Evolutionary conservation across 2,888 invertebrate species (phyloP).

Genomic region (Stenolophus ochropezus): DNA sequence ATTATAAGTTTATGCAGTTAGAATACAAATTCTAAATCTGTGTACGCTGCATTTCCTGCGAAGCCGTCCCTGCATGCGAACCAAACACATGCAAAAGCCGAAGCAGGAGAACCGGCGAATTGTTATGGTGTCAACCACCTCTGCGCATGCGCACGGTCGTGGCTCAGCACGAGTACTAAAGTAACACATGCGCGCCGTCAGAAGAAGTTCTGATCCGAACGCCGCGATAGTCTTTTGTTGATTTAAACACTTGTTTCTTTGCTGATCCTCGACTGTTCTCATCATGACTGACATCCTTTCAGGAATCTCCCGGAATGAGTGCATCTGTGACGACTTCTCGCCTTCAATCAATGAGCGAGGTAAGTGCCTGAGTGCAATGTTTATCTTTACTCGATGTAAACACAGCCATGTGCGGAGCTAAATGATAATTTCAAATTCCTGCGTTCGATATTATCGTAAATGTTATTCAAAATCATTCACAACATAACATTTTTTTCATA

Average conservation of each 20-base stretch:
- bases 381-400: slow-evolving; percentile 47
- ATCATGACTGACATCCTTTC: slow-evolving; percentile 53
- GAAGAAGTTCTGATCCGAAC: slow-evolving; percentile 39
- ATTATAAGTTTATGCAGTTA: no score
- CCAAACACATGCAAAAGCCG: slow-evolving; percentile 3
- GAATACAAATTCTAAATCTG: no score
- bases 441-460: no score
- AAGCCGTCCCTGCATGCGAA: slow-evolving; percentile 5
- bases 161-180: slow-evolving; percentile 56
- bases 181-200: slow-evolving; percentile 51
- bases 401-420: slow-evolving; percentile 52
- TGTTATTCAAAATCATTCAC: no score
- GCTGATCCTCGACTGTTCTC: background rate
- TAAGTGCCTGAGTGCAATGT: slow-evolving; percentile 43
- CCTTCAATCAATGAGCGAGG: slow-evolving; percentile 24
- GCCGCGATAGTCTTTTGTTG: slow-evolving; percentile 51
- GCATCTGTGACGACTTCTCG: slow-evolving; percentile 42
- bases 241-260: slow-evolving; percentile 37
- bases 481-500: no score
- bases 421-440: no score
- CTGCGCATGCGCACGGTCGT: slow-evolving; percentile 39
- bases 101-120: slow-evolving; percentile 31
- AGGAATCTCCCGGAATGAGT: slow-evolving; percentile 57
- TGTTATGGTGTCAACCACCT: slow-evolving; percentile 59
- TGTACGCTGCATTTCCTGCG: no score